These are phyloP conservation scores for Aldrovandia affinis DNA, from an alignment of 2,797 vertebrate species.

Conservation along the genomic window DNA sequence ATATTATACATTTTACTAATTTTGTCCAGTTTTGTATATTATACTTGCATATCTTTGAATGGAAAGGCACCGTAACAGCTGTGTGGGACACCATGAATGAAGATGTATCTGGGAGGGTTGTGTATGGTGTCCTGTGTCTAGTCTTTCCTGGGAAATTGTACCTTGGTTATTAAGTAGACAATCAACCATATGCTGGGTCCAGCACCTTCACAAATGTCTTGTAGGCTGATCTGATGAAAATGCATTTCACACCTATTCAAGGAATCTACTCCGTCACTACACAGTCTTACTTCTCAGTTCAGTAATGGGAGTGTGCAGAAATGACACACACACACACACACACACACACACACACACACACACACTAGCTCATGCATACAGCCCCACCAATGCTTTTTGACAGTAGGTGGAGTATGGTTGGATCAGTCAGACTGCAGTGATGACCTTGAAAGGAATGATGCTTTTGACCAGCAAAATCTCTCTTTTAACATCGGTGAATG, in stretches of 20 bases:
- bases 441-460: slow-evolving; percentile 78
- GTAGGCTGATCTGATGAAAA: slow-evolving; percentile 64
- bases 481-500: slow-evolving; percentile 79
- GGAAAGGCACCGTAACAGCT: slow-evolving; percentile 73
- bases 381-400: slow-evolving; percentile 68
- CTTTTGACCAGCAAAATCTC: slow-evolving; percentile 80
- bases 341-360: slow-evolving; percentile 37
- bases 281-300: slow-evolving; percentile 66
- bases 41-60: slow-evolving; percentile 66
- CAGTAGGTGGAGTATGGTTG: slow-evolving; percentile 38
- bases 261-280: background rate
- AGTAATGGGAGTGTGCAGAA: slow-evolving; percentile 66
- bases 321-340: slow-evolving; percentile 48
- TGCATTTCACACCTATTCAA: slow-evolving; percentile 74
- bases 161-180: slow-evolving; percentile 79
- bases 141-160: slow-evolving; percentile 69
- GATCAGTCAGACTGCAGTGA: slow-evolving; percentile 65
- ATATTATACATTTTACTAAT: slow-evolving; percentile 77
- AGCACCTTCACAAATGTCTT: slow-evolving; percentile 68
- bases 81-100: slow-evolving; percentile 73
- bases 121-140: slow-evolving; percentile 74
- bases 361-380: slow-evolving; percentile 40
- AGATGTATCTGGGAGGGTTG: slow-evolving; percentile 72
- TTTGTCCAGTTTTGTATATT: slow-evolving; percentile 79
- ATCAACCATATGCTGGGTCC: slow-evolving; percentile 78